Evolutionary conservation across 2,888 invertebrate genomes (phyloP).

Genomic region (Morpho helenor): DNA sequence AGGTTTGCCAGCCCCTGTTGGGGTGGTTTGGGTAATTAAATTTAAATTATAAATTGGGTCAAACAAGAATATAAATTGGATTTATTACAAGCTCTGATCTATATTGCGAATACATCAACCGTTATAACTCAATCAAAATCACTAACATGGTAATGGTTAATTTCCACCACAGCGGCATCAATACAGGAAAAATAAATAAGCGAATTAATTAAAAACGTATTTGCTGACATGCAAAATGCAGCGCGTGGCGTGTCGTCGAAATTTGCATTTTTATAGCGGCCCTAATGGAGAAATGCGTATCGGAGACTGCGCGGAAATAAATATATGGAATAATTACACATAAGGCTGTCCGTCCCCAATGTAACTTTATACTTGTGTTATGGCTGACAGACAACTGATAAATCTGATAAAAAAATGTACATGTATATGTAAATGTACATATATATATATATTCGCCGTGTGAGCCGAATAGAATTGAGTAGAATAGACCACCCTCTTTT

Average conservation of each 20-base stretch:
- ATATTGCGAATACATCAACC: not conserved
- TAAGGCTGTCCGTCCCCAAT: no score
- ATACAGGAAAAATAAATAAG: slow-evolving; percentile 48
- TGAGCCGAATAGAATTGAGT: no score
- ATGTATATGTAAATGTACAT: no score
- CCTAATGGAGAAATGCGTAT: slow-evolving; percentile 37
- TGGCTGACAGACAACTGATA: no score
- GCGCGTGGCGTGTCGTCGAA: slow-evolving; percentile 24
- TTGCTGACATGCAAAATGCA: slow-evolving; percentile 52
- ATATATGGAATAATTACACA: slow-evolving; percentile 2
- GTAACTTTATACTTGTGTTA: no score
- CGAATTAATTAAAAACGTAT: slow-evolving; percentile 68
- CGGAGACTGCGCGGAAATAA: slow-evolving; percentile 25
- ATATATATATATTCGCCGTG: no score
- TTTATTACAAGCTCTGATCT: not conserved
- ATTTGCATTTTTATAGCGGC: slow-evolving; percentile 42
- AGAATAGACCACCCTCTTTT: no score
- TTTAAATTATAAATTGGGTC: no score
- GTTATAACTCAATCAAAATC: slow-evolving; percentile 24
- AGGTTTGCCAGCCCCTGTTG: no score
- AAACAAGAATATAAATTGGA: no score
- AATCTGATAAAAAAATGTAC: no score
- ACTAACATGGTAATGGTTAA: slow-evolving; percentile 27
- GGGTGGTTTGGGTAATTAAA: no score
- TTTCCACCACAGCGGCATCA: slow-evolving; percentile 30